Base-by-base conservation (phyloP, 2,888 invertebrate genomes). In the Andrena fulva region DNA sequence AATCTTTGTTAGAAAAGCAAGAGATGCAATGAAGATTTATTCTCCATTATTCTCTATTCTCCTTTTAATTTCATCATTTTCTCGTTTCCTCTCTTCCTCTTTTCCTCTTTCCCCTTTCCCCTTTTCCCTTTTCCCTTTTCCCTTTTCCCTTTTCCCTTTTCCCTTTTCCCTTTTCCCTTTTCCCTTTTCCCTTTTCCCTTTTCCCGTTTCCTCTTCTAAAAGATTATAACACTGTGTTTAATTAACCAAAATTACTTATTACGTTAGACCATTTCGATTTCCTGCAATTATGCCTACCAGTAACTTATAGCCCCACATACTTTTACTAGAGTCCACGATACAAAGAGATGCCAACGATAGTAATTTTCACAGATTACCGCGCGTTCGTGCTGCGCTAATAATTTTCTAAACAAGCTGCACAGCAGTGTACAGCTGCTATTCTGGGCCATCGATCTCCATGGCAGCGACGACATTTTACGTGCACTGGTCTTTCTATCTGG, bases 391-490 rank as follows among this genome's bases (percentile, higher is more conserved):
- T 31, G 8, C 8, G 20, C 2, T 16, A 12, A 31, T 69, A 73
- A 81, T 74, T 80, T 66, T 73, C 48, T 33, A 80, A 70, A 74
- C 63, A 35, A 16, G 27, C n/a, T 33, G n/a, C 48, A 59, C 48
- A 42, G 12, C 12, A n/a, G 31, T 27, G 27, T n/a, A 31, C 64
- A 62, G 59, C 35, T 27, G 56, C 59, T 62, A 71, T 84, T 84
- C 76, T 56, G 63, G 54, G 54, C 52, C 67, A 78, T 69, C 82
- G 77, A 75, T 85, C 78, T 68, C 76, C 48, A 27, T 48, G 33
- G 67, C 56, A 67, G 67, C 31, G 74, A 68, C 66, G 69, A 77
- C 76, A 64, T 74, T 84, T 69, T 71, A 77, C 76, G 52, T 60
- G 69, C 79, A 64, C 74, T 27, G 31, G n/a, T 42, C 50, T 48